These are phyloP conservation scores for Callipepla californica DNA, from an alignment of 2,113 vertebrate species.

Conservation along the genomic window DNA sequence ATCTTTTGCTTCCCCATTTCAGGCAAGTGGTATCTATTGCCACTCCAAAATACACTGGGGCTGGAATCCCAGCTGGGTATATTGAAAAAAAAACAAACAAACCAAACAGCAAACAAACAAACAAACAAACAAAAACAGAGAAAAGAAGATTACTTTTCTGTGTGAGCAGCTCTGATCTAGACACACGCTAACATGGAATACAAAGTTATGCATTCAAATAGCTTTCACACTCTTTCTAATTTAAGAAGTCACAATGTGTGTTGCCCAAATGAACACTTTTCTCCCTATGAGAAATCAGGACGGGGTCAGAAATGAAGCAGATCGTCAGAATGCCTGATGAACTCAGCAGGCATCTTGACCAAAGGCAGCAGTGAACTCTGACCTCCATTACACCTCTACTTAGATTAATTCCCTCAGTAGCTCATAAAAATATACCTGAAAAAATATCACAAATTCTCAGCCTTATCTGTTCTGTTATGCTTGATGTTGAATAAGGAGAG, in stretches of 20 bases:
- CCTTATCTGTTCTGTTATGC: neutral
- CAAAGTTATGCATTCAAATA: neutral
- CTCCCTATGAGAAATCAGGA: neutral
- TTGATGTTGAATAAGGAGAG: neutral
- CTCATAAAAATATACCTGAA: neutral
- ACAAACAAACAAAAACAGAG: neutral
- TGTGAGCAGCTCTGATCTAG: neutral
- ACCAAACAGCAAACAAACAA: no score
- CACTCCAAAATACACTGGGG: constrained; percentile 93
- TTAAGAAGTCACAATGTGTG: neutral
- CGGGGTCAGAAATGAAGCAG: neutral
- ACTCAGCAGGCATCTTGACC: neutral
- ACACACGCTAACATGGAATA: neutral
- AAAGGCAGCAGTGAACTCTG: neutral
- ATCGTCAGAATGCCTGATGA: constrained; percentile 27
- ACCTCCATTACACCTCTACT: neutral
- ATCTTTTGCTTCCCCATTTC: constrained; percentile 90
- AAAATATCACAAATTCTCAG: neutral
- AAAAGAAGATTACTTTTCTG: neutral
- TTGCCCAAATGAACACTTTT: constrained; percentile 8
- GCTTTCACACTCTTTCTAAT: neutral
- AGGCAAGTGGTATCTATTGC: constrained; percentile 92
- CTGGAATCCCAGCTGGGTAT: constrained; percentile 90
- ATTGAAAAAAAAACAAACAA: neutral
- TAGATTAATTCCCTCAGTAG: neutral